A percentile compares a stretch with the other conserved stretches of the same genome.
Evolutionary conservation across 2,113 vertebrate genomes (phyloP).

Genomic region (Conger conger): DNA sequence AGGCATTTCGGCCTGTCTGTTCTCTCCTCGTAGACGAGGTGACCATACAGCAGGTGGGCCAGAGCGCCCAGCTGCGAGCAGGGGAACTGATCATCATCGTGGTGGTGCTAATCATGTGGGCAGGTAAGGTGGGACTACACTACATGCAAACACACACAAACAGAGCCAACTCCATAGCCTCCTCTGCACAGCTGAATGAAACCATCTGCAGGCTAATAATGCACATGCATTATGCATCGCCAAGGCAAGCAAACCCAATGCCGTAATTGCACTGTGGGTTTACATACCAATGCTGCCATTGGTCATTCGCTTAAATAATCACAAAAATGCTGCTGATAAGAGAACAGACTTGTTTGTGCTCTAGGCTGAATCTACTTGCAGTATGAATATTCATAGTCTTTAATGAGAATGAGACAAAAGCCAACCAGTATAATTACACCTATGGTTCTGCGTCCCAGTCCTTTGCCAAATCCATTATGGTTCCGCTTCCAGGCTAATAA

Average conservation of each 20-base stretch:
- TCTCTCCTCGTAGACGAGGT: slow-evolving; percentile 78
- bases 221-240: not conserved
- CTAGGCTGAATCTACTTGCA: not conserved
- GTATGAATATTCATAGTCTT: not conserved
- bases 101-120: slow-evolving; percentile 96
- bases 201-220: not conserved
- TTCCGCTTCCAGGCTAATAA: slow-evolving; percentile 7
- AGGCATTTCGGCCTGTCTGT: not conserved
- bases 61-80: slow-evolving; percentile 81
- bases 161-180: not conserved
- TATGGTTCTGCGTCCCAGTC: slow-evolving; percentile 6
- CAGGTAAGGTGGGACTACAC: slow-evolving; percentile 73
- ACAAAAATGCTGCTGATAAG: not conserved
- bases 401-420: not conserved
- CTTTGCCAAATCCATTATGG: slow-evolving; percentile 3
- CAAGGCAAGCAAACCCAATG: not conserved
- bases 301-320: not conserved
- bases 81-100: slow-evolving; percentile 94
- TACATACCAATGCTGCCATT: not conserved
- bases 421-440: slow-evolving; percentile 28
- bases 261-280: not conserved
- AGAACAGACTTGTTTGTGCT: not conserved
- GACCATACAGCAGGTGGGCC: slow-evolving; percentile 85
- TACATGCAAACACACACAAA: not conserved
- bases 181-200: not conserved